phyloP scores from a whole-genome alignment of 1,140 invertebrate species.

The Brachionus manjavacas region DNA sequence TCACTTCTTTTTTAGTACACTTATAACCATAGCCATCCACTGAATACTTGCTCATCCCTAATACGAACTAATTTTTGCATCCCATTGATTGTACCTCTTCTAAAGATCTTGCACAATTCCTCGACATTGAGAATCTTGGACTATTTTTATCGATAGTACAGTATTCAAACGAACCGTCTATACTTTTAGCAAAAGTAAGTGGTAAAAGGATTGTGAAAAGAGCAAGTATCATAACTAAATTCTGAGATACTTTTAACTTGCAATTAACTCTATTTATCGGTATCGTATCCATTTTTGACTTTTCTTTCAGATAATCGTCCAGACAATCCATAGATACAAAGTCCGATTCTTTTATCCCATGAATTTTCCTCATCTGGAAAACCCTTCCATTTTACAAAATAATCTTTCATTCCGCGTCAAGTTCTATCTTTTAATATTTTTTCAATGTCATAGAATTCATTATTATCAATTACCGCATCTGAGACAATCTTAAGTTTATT shows the following conservation, averaged over 20 bases:
- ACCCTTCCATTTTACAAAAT: slow-evolving; percentile 42
- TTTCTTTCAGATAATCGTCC: slow-evolving; percentile 25
- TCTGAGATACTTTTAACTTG: background rate
- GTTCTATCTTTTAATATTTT: slow-evolving; percentile 28
- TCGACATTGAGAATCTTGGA: slow-evolving; percentile 12
- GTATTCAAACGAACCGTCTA: slow-evolving; percentile 6
- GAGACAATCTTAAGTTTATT: slow-evolving; percentile 4
- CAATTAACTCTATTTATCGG: slow-evolving; percentile 16
- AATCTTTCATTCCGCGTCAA: background rate
- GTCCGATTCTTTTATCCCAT: slow-evolving; percentile 29
- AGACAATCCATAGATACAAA: background rate
- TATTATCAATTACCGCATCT: background rate
- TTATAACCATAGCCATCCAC: slow-evolving; percentile 1
- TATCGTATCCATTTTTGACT: slow-evolving; percentile 11
- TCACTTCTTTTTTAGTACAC: slow-evolving; percentile 1
- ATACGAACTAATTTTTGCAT: slow-evolving; percentile 11
- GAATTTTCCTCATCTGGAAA: slow-evolving; percentile 35
- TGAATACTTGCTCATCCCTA: background rate
- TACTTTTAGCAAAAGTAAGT: background rate
- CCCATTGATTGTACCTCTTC: slow-evolving; percentile 1
- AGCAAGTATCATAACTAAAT: background rate
- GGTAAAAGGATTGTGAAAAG: slow-evolving; percentile 11
- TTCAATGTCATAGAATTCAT: slow-evolving; percentile 29
- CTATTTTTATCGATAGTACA: slow-evolving; percentile 1
- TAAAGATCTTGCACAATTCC: slow-evolving; percentile 22